phyloP scores from a whole-genome alignment of 2,888 invertebrate genomes.

The Trichopria drosophilae region DNA sequence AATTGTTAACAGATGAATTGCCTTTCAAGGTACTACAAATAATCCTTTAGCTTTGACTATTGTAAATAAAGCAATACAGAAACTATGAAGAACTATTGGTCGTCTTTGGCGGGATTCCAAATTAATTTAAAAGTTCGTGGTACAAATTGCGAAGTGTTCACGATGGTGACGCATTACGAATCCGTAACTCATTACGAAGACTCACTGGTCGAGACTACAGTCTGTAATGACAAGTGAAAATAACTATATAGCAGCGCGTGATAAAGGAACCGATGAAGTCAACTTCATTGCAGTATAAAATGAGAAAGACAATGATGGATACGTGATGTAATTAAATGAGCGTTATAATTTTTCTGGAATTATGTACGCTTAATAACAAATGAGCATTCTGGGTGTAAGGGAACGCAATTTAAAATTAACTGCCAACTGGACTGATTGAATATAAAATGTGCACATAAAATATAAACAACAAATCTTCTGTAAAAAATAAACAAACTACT shows the following conservation, averaged over 20 bases:
- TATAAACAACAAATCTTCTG: no score
- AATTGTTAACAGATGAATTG: no score
- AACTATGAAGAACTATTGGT: constrained; percentile 45
- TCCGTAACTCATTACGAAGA: constrained; percentile 48
- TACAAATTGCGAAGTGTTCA: constrained; percentile 43
- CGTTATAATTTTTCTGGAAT: constrained; percentile 44
- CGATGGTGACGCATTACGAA: constrained; percentile 41
- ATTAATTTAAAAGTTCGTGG: constrained; percentile 56
- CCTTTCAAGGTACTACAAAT: no score
- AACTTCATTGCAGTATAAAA: no score
- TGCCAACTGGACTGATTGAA: no score
- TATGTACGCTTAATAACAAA: constrained; percentile 47
- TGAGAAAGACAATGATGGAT: neutral
- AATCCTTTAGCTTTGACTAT: no score
- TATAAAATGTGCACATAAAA: no score
- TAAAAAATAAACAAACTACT: no score
- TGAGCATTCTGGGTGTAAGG: no score
- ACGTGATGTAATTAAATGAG: constrained; percentile 46
- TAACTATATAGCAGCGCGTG: constrained; percentile 21
- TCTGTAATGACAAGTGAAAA: constrained; percentile 35
- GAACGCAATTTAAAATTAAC: no score
- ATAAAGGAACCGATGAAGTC: constrained; percentile 9
- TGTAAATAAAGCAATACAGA: no score
- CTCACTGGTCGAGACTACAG: constrained; percentile 6
- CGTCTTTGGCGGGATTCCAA: constrained; percentile 55